These are phyloP conservation scores for Phenganax marumi DNA, from an alignment of 92 coral and sea anemone species.

Conservation along the genomic window DNA sequence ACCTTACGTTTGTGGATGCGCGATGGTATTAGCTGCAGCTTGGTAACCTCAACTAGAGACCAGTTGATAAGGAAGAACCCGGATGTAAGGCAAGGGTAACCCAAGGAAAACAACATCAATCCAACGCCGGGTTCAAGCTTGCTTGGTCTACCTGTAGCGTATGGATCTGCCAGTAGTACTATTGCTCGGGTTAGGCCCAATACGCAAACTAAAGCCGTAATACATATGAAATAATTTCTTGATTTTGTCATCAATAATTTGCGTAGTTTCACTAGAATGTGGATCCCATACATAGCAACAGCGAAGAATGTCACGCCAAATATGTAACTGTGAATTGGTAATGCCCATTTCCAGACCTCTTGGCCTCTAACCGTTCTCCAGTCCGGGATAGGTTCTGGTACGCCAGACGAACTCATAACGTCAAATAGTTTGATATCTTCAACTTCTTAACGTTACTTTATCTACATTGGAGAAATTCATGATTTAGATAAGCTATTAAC, in stretches of 20 bases:
- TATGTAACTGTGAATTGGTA: slow-evolving; percentile 54
- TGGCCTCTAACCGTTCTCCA: slow-evolving; percentile 47
- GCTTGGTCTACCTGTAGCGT: slow-evolving; percentile 30
- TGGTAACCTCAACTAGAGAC: slow-evolving; percentile 34
- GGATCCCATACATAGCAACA: slow-evolving; percentile 40
- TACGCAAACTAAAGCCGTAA: slow-evolving; percentile 15
- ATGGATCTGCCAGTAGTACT: slow-evolving; percentile 56
- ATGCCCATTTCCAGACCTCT: slow-evolving; percentile 61
- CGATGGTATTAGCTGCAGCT: slow-evolving; percentile 21
- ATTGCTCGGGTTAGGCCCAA: slow-evolving; percentile 55
- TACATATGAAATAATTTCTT: slow-evolving; percentile 18
- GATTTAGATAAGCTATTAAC: too few relatives aligned
- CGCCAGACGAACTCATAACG: background rate
- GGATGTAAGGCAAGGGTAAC: slow-evolving; percentile 40
- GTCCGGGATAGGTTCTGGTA: slow-evolving; percentile 59
- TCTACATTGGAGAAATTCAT: too few relatives aligned
- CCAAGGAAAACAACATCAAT: slow-evolving; percentile 8
- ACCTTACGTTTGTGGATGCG: slow-evolving; percentile 31
- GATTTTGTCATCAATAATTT: background rate
- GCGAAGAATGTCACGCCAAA: slow-evolving; percentile 33
- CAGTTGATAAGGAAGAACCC: slow-evolving; percentile 40
- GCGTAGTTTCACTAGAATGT: slow-evolving; percentile 36
- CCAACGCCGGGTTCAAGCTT: background rate
- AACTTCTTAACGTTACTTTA: too few relatives aligned
- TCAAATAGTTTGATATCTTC: background rate